Evolutionary conservation across 2,113 vertebrate genomes (phyloP).

Genomic region (Centrocercus urophasianus): DNA sequence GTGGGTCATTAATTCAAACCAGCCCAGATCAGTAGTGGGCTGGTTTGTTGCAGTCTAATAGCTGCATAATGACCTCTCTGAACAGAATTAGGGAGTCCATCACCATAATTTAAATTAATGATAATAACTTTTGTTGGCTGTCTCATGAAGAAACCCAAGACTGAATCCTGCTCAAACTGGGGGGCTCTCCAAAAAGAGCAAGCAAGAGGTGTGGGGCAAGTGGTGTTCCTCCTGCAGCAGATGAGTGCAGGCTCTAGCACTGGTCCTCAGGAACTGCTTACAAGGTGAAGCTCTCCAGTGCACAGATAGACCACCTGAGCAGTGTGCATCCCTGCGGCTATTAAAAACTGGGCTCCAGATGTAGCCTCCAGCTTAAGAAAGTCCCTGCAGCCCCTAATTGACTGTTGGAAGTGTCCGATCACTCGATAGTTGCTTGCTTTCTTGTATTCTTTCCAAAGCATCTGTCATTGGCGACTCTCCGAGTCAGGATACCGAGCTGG

Average conservation of each 20-base stretch:
- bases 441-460: not conserved
- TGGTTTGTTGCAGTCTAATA: conserved; percentile 37
- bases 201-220: not conserved
- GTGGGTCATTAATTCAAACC: conserved; percentile 55
- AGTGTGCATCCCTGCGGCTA: not conserved
- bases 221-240: not conserved
- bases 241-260: not conserved
- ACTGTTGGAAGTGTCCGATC: not conserved
- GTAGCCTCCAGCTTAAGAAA: conserved; percentile 1
- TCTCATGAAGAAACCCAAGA: not conserved
- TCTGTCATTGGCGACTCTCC: not conserved
- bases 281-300: not conserved
- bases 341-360: conserved; percentile 32
- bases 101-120: conserved; percentile 40
- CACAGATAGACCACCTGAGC: conserved; percentile 29
- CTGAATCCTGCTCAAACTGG: not conserved
- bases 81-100: conserved; percentile 36
- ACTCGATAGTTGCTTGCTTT: not conserved
- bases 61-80: conserved; percentile 28
- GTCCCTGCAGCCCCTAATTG: not conserved
- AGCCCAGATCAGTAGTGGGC: conserved; percentile 31
- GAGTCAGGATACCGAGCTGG: not conserved
- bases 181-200: not conserved
- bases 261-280: not conserved
- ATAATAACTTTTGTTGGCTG: not conserved